These are phyloP conservation scores for Patella ulyssiponensis DNA, from an alignment of 2,888 invertebrate species.

Conservation along the genomic window DNA sequence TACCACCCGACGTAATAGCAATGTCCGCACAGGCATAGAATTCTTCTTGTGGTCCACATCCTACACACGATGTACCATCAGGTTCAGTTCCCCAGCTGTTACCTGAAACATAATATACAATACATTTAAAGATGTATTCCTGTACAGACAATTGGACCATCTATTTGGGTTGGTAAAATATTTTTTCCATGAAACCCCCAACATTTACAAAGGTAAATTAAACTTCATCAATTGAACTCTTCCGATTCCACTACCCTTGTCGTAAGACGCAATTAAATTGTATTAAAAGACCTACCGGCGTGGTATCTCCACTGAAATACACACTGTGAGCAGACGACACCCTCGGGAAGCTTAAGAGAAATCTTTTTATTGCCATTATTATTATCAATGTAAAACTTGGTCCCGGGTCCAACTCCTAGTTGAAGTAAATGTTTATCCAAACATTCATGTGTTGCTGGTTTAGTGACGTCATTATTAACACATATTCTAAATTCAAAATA, in stretches of 20 bases:
- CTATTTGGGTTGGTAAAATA: too few species aligned
- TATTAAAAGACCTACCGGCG: background rate
- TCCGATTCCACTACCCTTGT: too few species aligned
- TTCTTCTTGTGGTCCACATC: slow-evolving; percentile 4
- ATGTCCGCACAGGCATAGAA: background rate
- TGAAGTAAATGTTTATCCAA: background rate
- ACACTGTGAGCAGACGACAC: background rate
- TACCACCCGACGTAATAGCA: background rate
- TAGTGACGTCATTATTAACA: background rate
- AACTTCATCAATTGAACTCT: too few species aligned
- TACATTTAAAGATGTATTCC: background rate
- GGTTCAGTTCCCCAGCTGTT: background rate
- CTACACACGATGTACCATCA: background rate
- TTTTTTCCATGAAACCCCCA: too few species aligned
- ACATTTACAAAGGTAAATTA: too few species aligned
- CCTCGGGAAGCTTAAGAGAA: background rate
- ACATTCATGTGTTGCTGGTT: background rate
- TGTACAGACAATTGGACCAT: too few species aligned
- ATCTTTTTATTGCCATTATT: background rate
- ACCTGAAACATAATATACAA: background rate
- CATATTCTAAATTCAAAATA: background rate
- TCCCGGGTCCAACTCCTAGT: background rate
- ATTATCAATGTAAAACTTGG: background rate
- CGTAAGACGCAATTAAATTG: too few species aligned
- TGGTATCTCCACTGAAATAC: background rate